Base-by-base conservation (phyloP, 2,888 invertebrate species). In the Smittia aterrima region DNA sequence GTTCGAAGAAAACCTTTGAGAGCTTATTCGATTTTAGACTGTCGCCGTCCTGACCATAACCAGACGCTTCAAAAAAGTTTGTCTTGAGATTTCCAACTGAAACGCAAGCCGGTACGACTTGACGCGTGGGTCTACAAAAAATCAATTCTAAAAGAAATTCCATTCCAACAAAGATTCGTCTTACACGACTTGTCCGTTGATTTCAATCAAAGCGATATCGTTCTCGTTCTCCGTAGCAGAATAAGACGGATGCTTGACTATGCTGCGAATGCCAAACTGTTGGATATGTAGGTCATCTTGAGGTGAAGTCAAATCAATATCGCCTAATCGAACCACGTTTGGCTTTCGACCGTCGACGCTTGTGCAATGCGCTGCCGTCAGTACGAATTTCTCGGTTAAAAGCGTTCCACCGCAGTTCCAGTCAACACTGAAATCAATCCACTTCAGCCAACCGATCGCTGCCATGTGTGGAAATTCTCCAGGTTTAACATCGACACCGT, bases 321-420 rank as follows among this genome's bases (percentile, higher is more conserved):
- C 25, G 41, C 64, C 74, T 74, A 77, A 18, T 74, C 22, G 27
- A 25, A 53, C 24, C n/a, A 73, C 40, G 68, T 58, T 74, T 22
- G 22, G 38, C 32, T 20, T 75, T 75, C 76, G 81, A 81, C 79
- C 80, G 0, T 78, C 78, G 18, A 79, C 74, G 25, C 77, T 70
- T 0, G 81, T 79, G 75, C 82, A 83, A 77, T 83, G 82, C 1
- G 82, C 82, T 32, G 82, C 81, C 2, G 82, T 81, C 9, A 82
- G 27, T 0, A 82, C 79, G 75, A 79, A 82, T 24, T 76, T 78
- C 38, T 80, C 79, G 74, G 82, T 82, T 66, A 83, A 80, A 67
- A 83, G 76, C 75, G 81, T 80, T 16, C 82, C 83, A 7, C 82
- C 83, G 67, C 82, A 83, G 76, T 81, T 81, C 76, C 81, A 82